Conservation (phyloP, 2,888 invertebrate species). For the Anodontia alba region DNA sequence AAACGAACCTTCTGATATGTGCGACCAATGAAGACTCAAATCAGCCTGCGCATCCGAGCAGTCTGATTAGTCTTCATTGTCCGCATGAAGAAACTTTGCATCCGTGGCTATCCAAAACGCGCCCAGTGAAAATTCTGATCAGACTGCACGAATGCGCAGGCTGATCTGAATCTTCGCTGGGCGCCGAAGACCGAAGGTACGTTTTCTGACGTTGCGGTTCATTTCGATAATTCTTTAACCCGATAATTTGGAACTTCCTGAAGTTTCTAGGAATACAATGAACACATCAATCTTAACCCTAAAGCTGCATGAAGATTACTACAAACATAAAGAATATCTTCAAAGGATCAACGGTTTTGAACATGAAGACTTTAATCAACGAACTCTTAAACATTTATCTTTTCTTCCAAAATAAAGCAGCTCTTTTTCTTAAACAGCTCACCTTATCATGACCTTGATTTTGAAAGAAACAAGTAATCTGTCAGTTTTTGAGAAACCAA, state of each 20-base stretch:
- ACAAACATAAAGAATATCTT: conserved; percentile 12
- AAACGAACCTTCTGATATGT: no score
- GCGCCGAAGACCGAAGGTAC: no score
- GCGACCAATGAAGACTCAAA: no score
- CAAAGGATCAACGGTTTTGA: neutral
- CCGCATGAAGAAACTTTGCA: no score
- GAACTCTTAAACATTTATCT: neutral
- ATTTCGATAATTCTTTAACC: neutral
- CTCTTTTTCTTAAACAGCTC: neutral
- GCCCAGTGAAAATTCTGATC: no score
- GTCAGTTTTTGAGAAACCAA: no score
- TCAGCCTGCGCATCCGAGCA: no score
- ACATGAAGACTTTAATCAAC: neutral
- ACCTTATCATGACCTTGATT: neutral
- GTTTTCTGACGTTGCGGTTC: no score
- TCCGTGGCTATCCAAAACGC: no score
- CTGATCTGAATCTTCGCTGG: no score
- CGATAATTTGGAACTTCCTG: neutral
- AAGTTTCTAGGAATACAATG: neutral
- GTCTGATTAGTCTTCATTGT: no score
- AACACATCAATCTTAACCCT: neutral
- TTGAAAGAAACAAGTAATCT: neutral
- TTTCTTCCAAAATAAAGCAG: neutral
- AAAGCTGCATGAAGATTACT: conserved; percentile 4
- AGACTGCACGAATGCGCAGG: no score